Conservation (phyloP, 2,113 vertebrate genomes). For the Athene noctua region DNA sequence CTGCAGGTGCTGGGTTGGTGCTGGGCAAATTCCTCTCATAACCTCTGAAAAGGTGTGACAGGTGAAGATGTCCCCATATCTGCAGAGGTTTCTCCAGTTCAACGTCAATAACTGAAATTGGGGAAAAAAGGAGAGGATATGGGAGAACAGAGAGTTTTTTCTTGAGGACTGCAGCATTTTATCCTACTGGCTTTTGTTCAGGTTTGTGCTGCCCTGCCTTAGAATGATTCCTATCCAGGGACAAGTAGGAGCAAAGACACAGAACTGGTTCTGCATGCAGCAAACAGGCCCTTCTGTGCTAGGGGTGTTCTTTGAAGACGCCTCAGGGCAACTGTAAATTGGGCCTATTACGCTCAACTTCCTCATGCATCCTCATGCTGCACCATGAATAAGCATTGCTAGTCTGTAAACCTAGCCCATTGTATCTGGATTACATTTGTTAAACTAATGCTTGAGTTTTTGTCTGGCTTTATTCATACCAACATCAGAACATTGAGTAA, state of each 20-base stretch:
- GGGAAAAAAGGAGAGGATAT: not conserved
- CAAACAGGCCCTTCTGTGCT: not conserved
- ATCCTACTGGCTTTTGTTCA: not conserved
- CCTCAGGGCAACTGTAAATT: not conserved
- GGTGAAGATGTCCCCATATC: not conserved
- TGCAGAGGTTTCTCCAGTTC: not conserved
- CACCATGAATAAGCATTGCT: not conserved
- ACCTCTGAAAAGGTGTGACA: not conserved
- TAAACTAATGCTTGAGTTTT: constrained; percentile 48
- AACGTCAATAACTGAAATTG: not conserved
- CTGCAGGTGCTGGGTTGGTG: not conserved
- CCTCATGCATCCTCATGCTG: not conserved
- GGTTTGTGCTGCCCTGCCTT: not conserved
- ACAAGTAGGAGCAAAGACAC: not conserved
- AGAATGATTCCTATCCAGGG: not conserved
- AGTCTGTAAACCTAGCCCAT: not conserved
- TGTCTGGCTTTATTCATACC: constrained; percentile 55
- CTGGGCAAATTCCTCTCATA: not conserved
- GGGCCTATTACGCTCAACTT: not conserved
- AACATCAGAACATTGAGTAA: constrained; percentile 45
- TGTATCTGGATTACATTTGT: constrained; percentile 65
- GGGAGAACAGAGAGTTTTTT: not conserved
- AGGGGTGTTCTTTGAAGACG: not conserved
- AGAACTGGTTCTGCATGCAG: not conserved
- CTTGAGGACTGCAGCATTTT: not conserved